Conservation (phyloP, 2,797 vertebrate species). For the Choloepus didactylus region DNA sequence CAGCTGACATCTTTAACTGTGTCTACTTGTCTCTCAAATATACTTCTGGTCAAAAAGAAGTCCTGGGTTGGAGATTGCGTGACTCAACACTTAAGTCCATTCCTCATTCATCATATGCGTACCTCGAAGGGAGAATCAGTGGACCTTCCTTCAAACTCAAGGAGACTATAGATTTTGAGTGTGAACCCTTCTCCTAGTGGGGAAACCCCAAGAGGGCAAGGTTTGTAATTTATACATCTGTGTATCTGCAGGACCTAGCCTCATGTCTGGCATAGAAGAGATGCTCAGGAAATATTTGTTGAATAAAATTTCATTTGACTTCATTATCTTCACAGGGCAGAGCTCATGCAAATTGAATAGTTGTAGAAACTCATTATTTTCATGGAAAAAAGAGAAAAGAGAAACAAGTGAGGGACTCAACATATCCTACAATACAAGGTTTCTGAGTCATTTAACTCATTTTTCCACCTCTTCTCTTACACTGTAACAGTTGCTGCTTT, state of each 20-base stretch:
- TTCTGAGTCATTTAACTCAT: conserved; percentile 13
- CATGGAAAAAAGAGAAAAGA: conserved; percentile 39
- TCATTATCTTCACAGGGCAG: neutral
- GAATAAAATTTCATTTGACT: conserved; percentile 55
- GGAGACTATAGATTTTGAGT: neutral
- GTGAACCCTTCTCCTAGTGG: neutral
- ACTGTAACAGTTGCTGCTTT: neutral
- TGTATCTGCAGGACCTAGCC: neutral
- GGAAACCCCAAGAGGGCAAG: neutral
- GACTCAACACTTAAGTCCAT: neutral
- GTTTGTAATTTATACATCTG: neutral
- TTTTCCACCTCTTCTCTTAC: neutral
- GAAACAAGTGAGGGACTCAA: neutral
- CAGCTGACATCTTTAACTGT: neutral
- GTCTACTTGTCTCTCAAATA: neutral
- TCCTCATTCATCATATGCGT: neutral
- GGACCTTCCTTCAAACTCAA: neutral
- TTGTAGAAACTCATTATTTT: conserved; percentile 59
- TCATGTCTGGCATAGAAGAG: neutral
- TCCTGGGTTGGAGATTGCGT: neutral
- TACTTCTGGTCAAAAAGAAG: neutral
- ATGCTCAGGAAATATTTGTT: neutral
- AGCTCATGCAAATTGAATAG: neutral
- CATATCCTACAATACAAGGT: neutral
- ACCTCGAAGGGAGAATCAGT: neutral